Evolutionary conservation across 2,797 vertebrate genomes (phyloP).

Genomic region (Anisognathus igniventris): DNA sequence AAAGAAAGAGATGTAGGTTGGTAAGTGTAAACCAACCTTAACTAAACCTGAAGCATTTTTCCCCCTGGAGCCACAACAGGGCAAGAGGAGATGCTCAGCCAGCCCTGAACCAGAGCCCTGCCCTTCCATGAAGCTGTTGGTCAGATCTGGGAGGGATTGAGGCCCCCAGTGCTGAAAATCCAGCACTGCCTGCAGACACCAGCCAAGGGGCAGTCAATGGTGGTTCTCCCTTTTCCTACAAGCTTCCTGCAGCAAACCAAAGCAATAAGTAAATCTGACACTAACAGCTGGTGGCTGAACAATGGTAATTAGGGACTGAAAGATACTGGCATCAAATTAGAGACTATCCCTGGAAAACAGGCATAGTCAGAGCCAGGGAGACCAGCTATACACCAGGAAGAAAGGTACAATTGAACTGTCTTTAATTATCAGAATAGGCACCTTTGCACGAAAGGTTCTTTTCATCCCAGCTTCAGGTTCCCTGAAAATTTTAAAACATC

Average conservation of each 20-base stretch:
- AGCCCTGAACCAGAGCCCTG: neutral
- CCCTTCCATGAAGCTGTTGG: neutral
- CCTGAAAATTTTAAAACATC: neutral
- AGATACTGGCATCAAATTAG: neutral
- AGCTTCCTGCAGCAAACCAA: neutral
- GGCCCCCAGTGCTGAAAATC: neutral
- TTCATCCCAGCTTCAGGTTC: neutral
- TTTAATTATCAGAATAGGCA: neutral
- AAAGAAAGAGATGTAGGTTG: neutral
- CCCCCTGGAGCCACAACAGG: rapidly evolving
- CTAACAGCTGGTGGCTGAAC: slow-evolving; percentile 5
- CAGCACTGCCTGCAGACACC: neutral
- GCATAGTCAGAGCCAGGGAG: neutral
- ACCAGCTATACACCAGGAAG: neutral
- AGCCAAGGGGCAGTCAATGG: neutral
- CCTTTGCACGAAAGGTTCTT: neutral
- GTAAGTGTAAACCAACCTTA: neutral
- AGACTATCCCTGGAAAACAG: neutral
- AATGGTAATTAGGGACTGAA: neutral
- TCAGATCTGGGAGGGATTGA: neutral
- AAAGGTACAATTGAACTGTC: neutral
- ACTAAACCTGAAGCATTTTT: too few species aligned
- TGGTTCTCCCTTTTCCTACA: neutral
- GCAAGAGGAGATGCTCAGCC: neutral
- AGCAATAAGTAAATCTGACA: neutral